These are phyloP conservation scores for Amphibalanus amphitrite DNA, from an alignment of 1,140 invertebrate species.

Conservation along the genomic window DNA sequence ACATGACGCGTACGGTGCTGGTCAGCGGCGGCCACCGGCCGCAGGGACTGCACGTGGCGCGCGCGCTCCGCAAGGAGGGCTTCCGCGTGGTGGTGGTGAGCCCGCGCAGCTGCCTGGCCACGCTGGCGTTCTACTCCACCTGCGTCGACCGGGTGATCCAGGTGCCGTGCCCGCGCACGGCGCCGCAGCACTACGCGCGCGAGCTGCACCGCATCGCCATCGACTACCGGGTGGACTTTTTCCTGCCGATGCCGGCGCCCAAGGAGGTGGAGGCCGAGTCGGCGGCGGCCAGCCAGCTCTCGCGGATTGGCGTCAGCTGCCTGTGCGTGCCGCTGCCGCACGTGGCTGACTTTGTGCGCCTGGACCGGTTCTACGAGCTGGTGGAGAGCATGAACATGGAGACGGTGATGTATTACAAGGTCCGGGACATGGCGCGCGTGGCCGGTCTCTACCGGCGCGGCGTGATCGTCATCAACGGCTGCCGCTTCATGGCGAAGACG, in stretches of 20 bases:
- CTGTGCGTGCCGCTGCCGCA: not conserved
- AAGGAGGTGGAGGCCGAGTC: constrained; percentile 1
- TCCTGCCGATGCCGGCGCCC: not conserved
- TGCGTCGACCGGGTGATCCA: not conserved
- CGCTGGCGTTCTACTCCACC: not conserved
- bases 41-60: not conserved
- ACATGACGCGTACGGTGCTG: not conserved
- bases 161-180: not conserved
- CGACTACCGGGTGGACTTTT: constrained; percentile 4
- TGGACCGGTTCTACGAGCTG: not conserved
- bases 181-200: not conserved
- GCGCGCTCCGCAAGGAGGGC: not conserved
- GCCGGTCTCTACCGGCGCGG: not conserved
- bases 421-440: not conserved
- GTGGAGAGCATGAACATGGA: constrained; percentile 5
- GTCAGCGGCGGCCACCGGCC: constrained; percentile 1
- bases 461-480: constrained; percentile 4
- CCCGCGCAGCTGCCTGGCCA: not conserved
- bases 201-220: not conserved
- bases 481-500: constrained; percentile 5
- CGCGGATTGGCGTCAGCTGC: not conserved
- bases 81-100: not conserved
- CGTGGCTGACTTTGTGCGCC: not conserved
- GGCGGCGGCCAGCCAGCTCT: not conserved
- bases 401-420: constrained; percentile 2